Evolutionary conservation across 2,888 invertebrate species (phyloP).

Genomic region (Alcis repandata): DNA sequence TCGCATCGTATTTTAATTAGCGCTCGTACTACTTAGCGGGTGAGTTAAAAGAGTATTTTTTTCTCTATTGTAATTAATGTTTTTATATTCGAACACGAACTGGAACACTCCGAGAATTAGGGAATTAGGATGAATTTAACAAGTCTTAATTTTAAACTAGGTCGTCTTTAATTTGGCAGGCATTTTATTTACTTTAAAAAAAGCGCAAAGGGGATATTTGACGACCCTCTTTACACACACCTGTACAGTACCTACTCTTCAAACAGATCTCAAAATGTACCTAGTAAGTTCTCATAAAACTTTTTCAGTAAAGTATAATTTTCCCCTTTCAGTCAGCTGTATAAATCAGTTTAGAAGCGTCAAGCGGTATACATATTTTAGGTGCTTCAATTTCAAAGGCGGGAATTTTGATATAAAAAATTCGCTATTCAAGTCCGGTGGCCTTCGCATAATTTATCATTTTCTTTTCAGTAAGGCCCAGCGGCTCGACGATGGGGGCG

Average conservation of each 20-base stretch:
- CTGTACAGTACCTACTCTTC: background rate
- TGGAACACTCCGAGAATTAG: too few relatives aligned
- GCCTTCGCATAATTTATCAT: constrained; percentile 27
- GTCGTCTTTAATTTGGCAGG: too few relatives aligned
- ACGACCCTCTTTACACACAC: too few relatives aligned
- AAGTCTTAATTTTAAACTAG: too few relatives aligned
- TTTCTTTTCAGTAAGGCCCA: constrained; percentile 60
- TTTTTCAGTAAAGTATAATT: background rate
- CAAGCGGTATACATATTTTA: constrained; percentile 17
- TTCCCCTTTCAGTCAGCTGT: constrained; percentile 8
- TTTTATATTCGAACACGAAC: too few relatives aligned
- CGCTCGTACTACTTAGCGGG: too few relatives aligned
- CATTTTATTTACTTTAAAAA: too few relatives aligned
- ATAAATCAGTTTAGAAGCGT: constrained; percentile 11
- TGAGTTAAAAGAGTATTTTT: too few relatives aligned
- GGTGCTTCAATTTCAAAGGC: constrained; percentile 25
- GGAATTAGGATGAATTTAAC: too few relatives aligned
- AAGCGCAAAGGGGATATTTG: too few relatives aligned
- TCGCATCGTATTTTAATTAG: too few relatives aligned
- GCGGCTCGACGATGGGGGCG: constrained; percentile 52
- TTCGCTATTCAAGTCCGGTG: constrained; percentile 28
- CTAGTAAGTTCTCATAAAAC: background rate
- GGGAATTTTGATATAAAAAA: constrained; percentile 19
- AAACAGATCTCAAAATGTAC: background rate
- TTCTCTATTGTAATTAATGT: too few relatives aligned